These are phyloP conservation scores for Craniophora ligustri DNA, from an alignment of 2,888 invertebrate genomes.

Conservation along the genomic window DNA sequence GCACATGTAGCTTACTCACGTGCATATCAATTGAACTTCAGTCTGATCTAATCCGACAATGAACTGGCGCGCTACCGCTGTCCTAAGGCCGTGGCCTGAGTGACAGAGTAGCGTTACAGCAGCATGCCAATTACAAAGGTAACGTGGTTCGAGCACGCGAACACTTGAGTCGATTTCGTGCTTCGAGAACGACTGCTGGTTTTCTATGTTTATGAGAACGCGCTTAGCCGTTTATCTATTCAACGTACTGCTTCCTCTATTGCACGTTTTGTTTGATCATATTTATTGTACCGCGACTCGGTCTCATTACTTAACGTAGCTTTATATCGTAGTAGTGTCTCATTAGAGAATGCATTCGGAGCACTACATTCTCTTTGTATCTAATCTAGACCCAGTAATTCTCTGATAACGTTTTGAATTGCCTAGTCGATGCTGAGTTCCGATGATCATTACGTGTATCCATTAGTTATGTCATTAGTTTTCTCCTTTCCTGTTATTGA, in stretches of 20 bases:
- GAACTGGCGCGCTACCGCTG: constrained; percentile 30
- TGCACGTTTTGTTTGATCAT: constrained; percentile 82
- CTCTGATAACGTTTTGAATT: constrained; percentile 65
- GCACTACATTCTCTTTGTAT: constrained; percentile 67
- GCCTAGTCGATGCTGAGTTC: constrained; percentile 50
- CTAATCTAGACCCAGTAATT: constrained; percentile 63
- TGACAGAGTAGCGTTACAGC: constrained; percentile 60
- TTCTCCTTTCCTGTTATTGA: constrained; percentile 39
- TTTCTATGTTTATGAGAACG: constrained; percentile 76
- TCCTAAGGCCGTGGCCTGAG: constrained; percentile 37
- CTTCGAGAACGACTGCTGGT: constrained; percentile 69
- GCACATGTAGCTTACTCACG: constrained; percentile 20
- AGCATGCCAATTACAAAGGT: constrained; percentile 82
- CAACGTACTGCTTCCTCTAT: constrained; percentile 82
- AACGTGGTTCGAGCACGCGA: constrained; percentile 79
- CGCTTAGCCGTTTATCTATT: constrained; percentile 76
- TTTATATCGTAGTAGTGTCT: constrained; percentile 73
- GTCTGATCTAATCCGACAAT: constrained; percentile 44
- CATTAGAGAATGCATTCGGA: constrained; percentile 78
- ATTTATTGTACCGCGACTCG: constrained; percentile 76
- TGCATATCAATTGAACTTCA: constrained; percentile 25
- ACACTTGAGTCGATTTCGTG: constrained; percentile 75
- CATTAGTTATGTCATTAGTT: constrained; percentile 55
- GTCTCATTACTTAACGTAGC: constrained; percentile 74
- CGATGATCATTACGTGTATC: constrained; percentile 59